Evolutionary conservation across 1,140 invertebrate species (phyloP), one percentile per base, ranked within the genome.

Genomic region (Drosophila subpulchrella): DNA sequence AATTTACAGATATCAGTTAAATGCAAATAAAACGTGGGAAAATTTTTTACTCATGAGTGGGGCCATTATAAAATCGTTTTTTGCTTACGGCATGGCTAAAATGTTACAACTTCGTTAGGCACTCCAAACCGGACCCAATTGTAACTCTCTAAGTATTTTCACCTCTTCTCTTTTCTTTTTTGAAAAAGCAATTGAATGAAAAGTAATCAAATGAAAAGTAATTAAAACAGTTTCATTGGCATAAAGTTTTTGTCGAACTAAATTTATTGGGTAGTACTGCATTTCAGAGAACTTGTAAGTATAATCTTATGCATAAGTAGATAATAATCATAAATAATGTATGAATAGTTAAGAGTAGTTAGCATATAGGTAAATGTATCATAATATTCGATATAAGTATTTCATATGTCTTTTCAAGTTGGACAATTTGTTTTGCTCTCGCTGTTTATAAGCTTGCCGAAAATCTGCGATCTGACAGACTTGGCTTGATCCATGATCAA

Each of bases 241-340:
- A 81, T 81, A 91, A 91, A 91, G 84, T 91, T 91, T 86, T 91
- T 91, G 75, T 91, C 90, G 81, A 92, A 91, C 91, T 92, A 92
- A 92, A 92, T 92, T 92, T 92, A 92, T 92, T 92, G 91, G 91
- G 91, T 91, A 89, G 86, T 91, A 90, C 81, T 90, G 79, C 81
- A 81, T 85, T 90, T 85, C 81, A 90, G 58, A 90, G 65, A 90
- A 81, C 73, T 74, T 72, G 63, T 68, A 65, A 42, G 65, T 88
- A 88, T 89, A 89, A 89, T 89, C 85, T 90, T 89, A 89, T 72
- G 76, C 80, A 84, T 89, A 85, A 42, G 57, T 85, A 71, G 41
- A 57, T 85, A 81, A 70, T 66, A 70, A 57, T 85, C 79, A 53
- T 66, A 70, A 57, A 56, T 74, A 58, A 72, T 65, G 59, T 83